Conservation (phyloP, 2,113 vertebrate species). For the Cyanoderma ruficeps region DNA sequence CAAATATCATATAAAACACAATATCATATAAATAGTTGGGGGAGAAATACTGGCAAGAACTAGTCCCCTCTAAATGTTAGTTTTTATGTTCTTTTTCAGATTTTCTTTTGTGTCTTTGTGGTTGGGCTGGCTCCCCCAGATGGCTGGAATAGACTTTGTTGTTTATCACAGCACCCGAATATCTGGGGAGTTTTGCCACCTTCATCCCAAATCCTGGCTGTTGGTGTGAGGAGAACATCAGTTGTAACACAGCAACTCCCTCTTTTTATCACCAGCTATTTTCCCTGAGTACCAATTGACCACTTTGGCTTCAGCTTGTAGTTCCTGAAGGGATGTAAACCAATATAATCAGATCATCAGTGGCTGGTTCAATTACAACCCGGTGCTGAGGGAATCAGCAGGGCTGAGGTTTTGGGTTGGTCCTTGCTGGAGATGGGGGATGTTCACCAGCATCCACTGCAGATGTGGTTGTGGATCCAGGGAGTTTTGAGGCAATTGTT, state of each 20-base stretch:
- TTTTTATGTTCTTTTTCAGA: neutral
- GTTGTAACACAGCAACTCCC: neutral
- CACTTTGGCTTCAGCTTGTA: neutral
- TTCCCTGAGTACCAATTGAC: neutral
- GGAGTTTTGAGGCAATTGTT: neutral
- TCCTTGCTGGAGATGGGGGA: neutral
- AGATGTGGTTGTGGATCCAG: neutral
- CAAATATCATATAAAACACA: neutral
- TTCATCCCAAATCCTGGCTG: neutral
- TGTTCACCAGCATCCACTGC: neutral
- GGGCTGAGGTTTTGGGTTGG: neutral
- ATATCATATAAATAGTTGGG: fast-evolving
- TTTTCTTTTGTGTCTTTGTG: neutral
- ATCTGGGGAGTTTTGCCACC: neutral
- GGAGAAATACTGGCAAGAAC: neutral
- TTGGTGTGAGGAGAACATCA: fast-evolving
- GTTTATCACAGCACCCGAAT: neutral
- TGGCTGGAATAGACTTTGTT: neutral
- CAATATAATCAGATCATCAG: neutral
- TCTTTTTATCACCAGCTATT: neutral
- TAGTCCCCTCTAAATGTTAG: fast-evolving
- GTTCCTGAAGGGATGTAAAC: neutral
- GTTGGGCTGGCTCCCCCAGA: neutral
- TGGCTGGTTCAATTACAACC: neutral
- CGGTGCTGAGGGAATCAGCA: neutral